These are phyloP conservation scores for Holothuria glaberrima DNA, from an alignment of 35 echinoderm and acorn worm species.

Conservation along the genomic window DNA sequence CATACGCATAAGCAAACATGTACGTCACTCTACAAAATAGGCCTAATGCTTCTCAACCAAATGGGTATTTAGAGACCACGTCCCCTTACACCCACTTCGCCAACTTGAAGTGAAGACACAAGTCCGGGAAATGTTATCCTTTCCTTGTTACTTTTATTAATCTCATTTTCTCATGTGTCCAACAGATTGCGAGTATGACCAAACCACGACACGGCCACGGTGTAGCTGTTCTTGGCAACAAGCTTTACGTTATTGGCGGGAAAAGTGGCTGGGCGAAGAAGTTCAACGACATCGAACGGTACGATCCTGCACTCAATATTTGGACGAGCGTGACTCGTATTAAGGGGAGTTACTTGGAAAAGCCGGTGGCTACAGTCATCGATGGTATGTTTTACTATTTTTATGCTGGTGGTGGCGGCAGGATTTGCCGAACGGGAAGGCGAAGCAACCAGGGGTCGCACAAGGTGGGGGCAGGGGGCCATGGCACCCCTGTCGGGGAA, in stretches of 20 bases:
- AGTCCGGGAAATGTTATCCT: background rate
- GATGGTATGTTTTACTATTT: slow-evolving; percentile 46
- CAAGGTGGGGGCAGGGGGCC: too few species aligned
- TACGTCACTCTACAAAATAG: too few species aligned
- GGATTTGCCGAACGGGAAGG: background rate
- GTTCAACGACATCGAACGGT: slow-evolving; percentile 95
- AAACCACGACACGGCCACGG: slow-evolving; percentile 91
- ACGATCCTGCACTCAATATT: slow-evolving; percentile 78
- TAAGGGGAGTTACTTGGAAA: slow-evolving; percentile 94
- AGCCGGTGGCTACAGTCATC: slow-evolving; percentile 74
- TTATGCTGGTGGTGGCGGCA: too few species aligned
- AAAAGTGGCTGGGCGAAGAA: slow-evolving; percentile 89
- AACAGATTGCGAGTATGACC: slow-evolving; percentile 84
- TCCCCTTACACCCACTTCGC: too few species aligned
- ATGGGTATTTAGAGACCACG: too few species aligned
- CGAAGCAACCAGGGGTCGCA: too few species aligned
- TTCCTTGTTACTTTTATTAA: background rate
- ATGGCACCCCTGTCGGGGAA: too few species aligned
- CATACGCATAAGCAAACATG: too few species aligned
- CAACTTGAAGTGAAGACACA: background rate
- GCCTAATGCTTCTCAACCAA: too few species aligned
- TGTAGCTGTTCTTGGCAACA: slow-evolving; percentile 76
- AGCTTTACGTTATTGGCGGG: slow-evolving; percentile 94
- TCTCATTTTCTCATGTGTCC: background rate
- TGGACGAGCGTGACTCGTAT: slow-evolving; percentile 84